phyloP scores from a whole-genome alignment of 2,888 invertebrate species.

The Leptinotarsa peninsularis region DNA sequence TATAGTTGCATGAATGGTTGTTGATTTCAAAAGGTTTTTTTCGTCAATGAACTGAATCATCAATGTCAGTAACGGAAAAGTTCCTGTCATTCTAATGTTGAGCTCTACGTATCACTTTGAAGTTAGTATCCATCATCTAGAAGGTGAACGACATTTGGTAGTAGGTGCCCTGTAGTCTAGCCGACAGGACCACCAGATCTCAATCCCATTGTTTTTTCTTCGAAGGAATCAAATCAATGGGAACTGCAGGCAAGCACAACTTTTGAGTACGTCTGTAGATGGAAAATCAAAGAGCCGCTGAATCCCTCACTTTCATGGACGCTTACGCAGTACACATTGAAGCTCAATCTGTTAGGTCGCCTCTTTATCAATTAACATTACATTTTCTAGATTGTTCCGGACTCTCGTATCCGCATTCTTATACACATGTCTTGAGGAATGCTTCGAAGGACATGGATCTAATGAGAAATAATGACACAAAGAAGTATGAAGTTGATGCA shows the following conservation, averaged over 20 bases:
- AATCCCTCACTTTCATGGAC: background rate
- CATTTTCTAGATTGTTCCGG: conserved; percentile 2
- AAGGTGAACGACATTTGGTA: too few species aligned
- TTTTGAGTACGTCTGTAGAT: conserved; percentile 12
- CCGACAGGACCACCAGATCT: too few species aligned
- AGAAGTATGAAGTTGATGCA: too few species aligned
- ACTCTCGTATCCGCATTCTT: conserved; percentile 32
- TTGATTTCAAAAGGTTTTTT: too few species aligned
- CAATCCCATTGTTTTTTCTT: too few species aligned
- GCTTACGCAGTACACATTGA: conserved; percentile 22
- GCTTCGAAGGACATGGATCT: background rate
- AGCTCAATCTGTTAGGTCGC: conserved; percentile 22
- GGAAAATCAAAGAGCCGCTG: conserved; percentile 22
- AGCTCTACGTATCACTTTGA: too few species aligned
- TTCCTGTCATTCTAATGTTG: too few species aligned
- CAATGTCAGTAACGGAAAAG: too few species aligned
- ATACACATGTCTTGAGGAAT: conserved; percentile 8
- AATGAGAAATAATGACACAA: background rate
- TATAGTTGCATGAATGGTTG: too few species aligned
- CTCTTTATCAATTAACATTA: conserved; percentile 19
- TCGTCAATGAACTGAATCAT: too few species aligned
- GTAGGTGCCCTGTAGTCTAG: too few species aligned
- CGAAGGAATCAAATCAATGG: background rate
- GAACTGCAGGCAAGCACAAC: background rate
- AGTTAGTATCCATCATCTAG: too few species aligned